phyloP scores from a whole-genome alignment of 2,797 vertebrate species.

The Liparis tanakae region DNA sequence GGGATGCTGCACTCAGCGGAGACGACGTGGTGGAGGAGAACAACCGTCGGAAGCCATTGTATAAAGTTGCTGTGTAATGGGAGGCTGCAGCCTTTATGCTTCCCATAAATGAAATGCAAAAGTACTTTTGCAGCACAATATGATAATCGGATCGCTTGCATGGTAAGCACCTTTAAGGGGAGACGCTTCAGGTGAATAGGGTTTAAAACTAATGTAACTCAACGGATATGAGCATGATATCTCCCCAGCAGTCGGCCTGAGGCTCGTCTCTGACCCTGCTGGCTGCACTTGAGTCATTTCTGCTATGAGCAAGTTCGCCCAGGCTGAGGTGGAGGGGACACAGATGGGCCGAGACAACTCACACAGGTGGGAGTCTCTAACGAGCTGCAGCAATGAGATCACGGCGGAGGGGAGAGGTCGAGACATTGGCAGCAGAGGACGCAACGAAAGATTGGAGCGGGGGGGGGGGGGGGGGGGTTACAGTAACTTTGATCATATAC shows the following conservation, averaged over 20 bases:
- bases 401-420: constrained; percentile 42
- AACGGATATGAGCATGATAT: background rate
- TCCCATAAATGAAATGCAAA: background rate
- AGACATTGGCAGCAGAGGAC: constrained; percentile 27
- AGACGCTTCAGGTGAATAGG: background rate
- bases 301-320: constrained; percentile 48
- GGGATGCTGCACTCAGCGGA: constrained; percentile 21
- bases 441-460: background rate
- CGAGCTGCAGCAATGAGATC: constrained; percentile 56
- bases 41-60: background rate
- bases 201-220: background rate
- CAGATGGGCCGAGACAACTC: constrained; percentile 68
- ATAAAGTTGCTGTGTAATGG: background rate
- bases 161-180: background rate
- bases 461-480: background rate
- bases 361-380: constrained; percentile 67
- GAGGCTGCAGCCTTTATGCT: background rate
- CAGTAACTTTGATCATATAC: background rate
- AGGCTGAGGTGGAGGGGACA: constrained; percentile 43
- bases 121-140: background rate
- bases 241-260: background rate
- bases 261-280: constrained; percentile 11
- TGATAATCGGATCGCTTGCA: background rate
- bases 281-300: constrained; percentile 63
- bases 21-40: background rate